These are phyloP conservation scores for Lathronympha strigana DNA, from an alignment of 2,888 invertebrate species.

Conservation along the genomic window DNA sequence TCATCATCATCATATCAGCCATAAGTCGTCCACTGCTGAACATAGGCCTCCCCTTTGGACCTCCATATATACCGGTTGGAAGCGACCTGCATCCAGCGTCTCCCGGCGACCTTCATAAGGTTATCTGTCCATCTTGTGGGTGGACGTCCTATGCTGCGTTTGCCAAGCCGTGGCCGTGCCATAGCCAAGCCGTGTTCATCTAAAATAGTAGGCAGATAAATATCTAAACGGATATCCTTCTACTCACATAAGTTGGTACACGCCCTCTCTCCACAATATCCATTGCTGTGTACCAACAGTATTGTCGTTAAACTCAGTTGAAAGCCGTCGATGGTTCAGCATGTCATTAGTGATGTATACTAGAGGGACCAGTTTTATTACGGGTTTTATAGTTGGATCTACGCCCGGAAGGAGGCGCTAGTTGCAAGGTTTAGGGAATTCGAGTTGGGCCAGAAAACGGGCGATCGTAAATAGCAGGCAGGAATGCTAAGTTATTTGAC, in stretches of 20 bases:
- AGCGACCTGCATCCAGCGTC: too few species aligned
- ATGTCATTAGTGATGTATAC: constrained; percentile 78
- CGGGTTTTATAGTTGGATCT: constrained; percentile 74
- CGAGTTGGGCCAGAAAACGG: constrained; percentile 51
- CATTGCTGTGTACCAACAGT: constrained; percentile 6
- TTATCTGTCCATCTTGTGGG: too few species aligned
- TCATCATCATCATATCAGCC: too few species aligned
- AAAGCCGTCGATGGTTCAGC: constrained; percentile 8
- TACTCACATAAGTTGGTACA: constrained; percentile 34
- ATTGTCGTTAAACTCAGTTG: not conserved
- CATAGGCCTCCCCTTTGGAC: too few species aligned
- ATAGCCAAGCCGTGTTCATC: too few species aligned
- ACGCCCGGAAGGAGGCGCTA: constrained; percentile 66
- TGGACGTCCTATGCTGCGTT: too few species aligned
- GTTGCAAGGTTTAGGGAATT: constrained; percentile 74
- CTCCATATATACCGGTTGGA: too few species aligned
- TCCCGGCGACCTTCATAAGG: too few species aligned
- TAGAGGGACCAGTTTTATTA: constrained; percentile 72
- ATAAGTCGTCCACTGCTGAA: too few species aligned
- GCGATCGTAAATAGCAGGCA: constrained; percentile 43
- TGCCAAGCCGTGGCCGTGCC: too few species aligned
- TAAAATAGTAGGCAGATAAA: constrained; percentile 23
- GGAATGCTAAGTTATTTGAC: too few species aligned
- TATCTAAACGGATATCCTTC: constrained; percentile 16
- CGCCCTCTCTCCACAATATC: not conserved